phyloP scores from a whole-genome alignment of 2,888 invertebrate genomes.

The Sinotaia quadrata region DNA sequence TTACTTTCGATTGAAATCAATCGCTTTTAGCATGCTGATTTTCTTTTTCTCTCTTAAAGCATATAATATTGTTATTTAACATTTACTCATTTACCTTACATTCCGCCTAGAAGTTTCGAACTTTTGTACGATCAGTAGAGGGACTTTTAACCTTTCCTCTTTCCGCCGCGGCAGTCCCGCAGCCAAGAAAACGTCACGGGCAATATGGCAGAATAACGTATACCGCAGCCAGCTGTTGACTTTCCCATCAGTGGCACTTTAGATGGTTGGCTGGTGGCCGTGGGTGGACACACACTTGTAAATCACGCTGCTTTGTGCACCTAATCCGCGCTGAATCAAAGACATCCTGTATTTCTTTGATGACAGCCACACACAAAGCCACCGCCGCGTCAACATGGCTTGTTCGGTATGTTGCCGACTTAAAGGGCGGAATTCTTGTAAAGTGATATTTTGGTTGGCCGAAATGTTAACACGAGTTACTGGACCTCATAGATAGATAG shows the following conservation, averaged over 20 bases:
- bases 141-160: constrained; percentile 9
- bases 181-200: background rate
- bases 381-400: background rate
- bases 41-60: too few species aligned
- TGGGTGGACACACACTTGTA: constrained; percentile 20
- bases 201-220: background rate
- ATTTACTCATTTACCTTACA: too few species aligned
- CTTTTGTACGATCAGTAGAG: background rate
- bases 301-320: constrained; percentile 17
- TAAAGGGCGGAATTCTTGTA: too few species aligned
- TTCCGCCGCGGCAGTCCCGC: background rate
- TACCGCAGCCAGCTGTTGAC: background rate
- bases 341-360: constrained; percentile 15
- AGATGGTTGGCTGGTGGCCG: background rate
- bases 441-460: too few species aligned
- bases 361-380: background rate
- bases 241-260: constrained; percentile 9
- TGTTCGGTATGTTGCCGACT: too few species aligned
- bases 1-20: too few species aligned
- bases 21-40: too few species aligned
- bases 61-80: too few species aligned
- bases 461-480: too few species aligned
- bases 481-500: too few species aligned
- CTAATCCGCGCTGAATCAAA: constrained; percentile 22
- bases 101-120: too few species aligned